Evolutionary conservation across 2,797 vertebrate species (phyloP).

Genomic region (Syngnathus acus): DNA sequence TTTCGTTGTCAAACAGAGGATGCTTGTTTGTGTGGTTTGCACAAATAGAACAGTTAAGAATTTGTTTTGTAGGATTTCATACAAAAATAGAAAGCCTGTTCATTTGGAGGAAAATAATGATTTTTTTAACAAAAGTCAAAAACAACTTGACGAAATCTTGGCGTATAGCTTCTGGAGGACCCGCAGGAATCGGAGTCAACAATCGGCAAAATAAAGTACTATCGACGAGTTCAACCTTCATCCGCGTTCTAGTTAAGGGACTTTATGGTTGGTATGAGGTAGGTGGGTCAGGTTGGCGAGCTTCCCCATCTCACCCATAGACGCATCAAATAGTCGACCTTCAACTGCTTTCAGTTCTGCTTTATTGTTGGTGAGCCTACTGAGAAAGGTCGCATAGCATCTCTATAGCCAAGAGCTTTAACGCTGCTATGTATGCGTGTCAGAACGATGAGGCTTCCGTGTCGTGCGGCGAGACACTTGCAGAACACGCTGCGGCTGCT

Average conservation of each 20-base stretch:
- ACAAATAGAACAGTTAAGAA: not conserved
- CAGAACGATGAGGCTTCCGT: conserved; percentile 24
- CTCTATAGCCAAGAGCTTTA: not conserved
- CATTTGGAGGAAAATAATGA: not conserved
- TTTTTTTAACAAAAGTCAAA: not conserved
- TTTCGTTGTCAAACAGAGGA: conserved; percentile 30
- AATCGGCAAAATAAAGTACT: too few relatives aligned
- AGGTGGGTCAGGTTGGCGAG: not conserved
- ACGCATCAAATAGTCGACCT: conserved; percentile 12
- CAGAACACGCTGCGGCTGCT: conserved; percentile 39
- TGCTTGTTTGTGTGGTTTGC: conserved; percentile 1
- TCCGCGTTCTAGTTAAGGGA: too few relatives aligned
- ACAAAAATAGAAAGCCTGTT: not conserved
- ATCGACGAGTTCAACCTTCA: too few relatives aligned
- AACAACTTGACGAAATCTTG: not conserved
- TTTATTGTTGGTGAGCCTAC: not conserved
- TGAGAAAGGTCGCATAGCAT: not conserved
- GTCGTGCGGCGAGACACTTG: conserved; percentile 37
- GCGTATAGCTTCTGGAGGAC: not conserved
- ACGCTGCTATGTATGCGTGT: conserved; percentile 16
- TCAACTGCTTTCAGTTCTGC: conserved; percentile 22
- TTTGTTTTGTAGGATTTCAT: not conserved
- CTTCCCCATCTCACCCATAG: not conserved
- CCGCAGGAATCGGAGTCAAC: too few relatives aligned
- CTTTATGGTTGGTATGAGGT: too few relatives aligned